These are phyloP conservation scores for Hydractinia echinata DNA, from an alignment of 30 jellyfish, hydroid and myxozoan species.

Conservation along the genomic window DNA sequence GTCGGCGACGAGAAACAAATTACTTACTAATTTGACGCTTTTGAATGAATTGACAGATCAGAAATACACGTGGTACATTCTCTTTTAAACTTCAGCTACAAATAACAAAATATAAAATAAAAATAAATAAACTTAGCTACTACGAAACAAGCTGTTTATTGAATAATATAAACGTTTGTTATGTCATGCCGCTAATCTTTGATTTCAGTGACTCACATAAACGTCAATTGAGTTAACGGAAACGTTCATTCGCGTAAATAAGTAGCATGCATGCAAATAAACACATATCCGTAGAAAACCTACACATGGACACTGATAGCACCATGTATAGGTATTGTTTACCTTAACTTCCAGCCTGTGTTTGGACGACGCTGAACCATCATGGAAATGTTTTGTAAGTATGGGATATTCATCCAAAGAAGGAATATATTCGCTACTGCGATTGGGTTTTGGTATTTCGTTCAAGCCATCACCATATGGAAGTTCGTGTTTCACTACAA, in stretches of 20 bases:
- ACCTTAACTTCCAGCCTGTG: neutral
- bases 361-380: no score
- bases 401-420: slow-evolving; percentile 29
- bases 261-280: no score
- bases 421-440: slow-evolving; percentile 9
- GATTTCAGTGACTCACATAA: neutral
- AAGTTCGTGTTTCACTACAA: slow-evolving; percentile 23
- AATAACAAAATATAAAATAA: neutral
- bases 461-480: slow-evolving; percentile 27
- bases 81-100: slow-evolving; percentile 60
- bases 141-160: no score
- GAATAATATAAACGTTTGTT: no score
- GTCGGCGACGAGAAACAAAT: neutral
- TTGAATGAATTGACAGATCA: slow-evolving; percentile 37
- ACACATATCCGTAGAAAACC: neutral
- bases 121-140: no score
- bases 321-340: neutral
- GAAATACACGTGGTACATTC: slow-evolving; percentile 85
- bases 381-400: slow-evolving; percentile 1
- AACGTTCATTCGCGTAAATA: neutral
- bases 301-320: no score
- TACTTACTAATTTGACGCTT: slow-evolving; percentile 5
- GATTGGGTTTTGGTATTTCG: slow-evolving; percentile 25
- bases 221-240: neutral
- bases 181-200: no score